Evolutionary conservation across 2,797 vertebrate genomes (phyloP).

Genomic region (Amblyraja radiata): DNA sequence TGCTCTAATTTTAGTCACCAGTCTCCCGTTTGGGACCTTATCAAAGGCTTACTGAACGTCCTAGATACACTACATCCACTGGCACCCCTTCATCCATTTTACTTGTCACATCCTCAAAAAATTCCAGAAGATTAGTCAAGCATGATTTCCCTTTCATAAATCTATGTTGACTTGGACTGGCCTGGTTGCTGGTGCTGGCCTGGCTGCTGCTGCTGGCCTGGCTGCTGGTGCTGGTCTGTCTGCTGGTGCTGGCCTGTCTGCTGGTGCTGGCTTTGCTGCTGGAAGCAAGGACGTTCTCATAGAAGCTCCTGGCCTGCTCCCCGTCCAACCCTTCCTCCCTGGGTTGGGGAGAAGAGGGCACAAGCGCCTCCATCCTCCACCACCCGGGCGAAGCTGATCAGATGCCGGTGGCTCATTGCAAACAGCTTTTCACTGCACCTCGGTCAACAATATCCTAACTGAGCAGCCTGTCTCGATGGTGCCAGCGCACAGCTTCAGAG

Average conservation of each 20-base stretch:
- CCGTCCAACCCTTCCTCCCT: background rate
- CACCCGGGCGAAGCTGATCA: background rate
- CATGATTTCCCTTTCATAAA: too few relatives aligned
- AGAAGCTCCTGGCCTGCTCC: background rate
- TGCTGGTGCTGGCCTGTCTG: too few relatives aligned
- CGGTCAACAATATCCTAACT: background rate
- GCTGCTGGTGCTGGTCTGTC: constrained; percentile 40
- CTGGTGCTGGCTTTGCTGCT: background rate
- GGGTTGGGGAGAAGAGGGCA: too few relatives aligned
- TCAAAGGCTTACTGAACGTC: too few relatives aligned
- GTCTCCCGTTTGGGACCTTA: too few relatives aligned
- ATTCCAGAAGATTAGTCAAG: too few relatives aligned
- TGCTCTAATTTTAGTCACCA: too few relatives aligned
- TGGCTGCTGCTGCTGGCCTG: constrained; percentile 28
- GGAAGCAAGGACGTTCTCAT: background rate
- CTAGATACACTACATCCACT: too few relatives aligned
- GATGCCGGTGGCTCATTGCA: background rate
- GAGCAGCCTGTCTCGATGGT: background rate
- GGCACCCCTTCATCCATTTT: too few relatives aligned
- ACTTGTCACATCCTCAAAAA: too few relatives aligned
- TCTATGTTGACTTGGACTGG: too few relatives aligned
- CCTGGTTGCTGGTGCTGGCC: constrained; percentile 40
- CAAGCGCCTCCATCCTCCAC: background rate
- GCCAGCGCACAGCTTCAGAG: background rate
- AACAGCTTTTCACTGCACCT: too few relatives aligned